A percentile compares a stretch with the other conserved stretches of the same genome.
Evolutionary conservation across 2,113 vertebrate genomes (phyloP).

Genomic region (Setophaga coronata): DNA sequence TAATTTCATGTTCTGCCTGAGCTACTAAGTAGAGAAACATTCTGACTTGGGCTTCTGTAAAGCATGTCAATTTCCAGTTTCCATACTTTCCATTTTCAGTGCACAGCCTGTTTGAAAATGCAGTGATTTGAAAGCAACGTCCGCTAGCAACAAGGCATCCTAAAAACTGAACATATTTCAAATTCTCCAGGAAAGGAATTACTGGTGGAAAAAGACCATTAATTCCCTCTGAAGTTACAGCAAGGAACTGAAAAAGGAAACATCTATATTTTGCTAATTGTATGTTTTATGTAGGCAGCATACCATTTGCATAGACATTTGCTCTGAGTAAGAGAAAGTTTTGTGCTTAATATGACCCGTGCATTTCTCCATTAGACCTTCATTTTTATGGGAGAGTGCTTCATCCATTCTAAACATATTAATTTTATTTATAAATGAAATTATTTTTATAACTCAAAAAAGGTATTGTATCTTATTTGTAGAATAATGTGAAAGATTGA

Average conservation of each 20-base stretch:
- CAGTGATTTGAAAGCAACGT: conserved; percentile 57
- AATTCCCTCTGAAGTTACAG: not conserved
- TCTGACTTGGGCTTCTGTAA: conserved; percentile 25
- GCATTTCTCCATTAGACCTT: not conserved
- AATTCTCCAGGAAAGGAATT: not conserved
- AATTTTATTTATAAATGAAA: not conserved
- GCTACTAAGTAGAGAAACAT: conserved; percentile 51
- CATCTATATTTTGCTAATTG: not conserved
- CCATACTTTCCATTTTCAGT: conserved; percentile 55
- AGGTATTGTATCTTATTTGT: not conserved
- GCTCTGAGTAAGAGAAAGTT: not conserved
- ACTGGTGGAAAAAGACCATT: not conserved
- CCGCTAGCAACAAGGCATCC: not conserved
- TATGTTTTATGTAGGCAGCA: not conserved
- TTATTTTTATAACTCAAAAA: not conserved
- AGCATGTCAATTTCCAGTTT: conserved; percentile 56
- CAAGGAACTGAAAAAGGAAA: not conserved
- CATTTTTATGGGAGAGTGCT: not conserved
- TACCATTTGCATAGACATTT: not conserved
- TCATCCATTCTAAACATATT: not conserved
- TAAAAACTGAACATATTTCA: conserved; percentile 47
- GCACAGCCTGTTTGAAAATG: not conserved
- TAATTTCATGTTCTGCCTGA: conserved; percentile 69
- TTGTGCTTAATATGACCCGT: not conserved
- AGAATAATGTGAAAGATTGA: not conserved